Evolutionary conservation across 2,113 vertebrate genomes (phyloP).

Genomic region (Aspidoscelis tigris): DNA sequence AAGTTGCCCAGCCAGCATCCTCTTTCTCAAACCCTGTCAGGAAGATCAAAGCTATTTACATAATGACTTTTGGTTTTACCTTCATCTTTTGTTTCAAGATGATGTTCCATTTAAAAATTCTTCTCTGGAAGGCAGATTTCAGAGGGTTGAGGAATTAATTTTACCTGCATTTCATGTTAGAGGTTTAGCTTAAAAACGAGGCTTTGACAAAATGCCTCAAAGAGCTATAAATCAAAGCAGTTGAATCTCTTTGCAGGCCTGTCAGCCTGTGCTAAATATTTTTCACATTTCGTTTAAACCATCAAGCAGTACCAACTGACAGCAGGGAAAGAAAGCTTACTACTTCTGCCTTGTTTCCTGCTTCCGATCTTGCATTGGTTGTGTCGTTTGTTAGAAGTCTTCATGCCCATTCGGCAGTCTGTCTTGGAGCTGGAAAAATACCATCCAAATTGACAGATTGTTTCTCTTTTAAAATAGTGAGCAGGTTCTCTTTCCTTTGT

Average conservation of each 20-base stretch:
- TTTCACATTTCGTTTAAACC: slow-evolving; percentile 55
- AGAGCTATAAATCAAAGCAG: slow-evolving; percentile 28
- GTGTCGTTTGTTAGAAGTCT: not conserved
- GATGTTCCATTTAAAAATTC: slow-evolving; percentile 7
- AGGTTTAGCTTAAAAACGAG: slow-evolving; percentile 48
- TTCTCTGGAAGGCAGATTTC: slow-evolving; percentile 23
- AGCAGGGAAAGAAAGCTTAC: slow-evolving; percentile 30
- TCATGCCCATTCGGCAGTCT: not conserved
- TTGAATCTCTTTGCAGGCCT: slow-evolving; percentile 17
- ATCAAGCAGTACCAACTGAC: slow-evolving; percentile 52
- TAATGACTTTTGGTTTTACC: not conserved
- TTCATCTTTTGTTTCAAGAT: slow-evolving; percentile 25
- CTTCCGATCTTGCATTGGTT: slow-evolving; percentile 21
- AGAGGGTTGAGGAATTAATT: slow-evolving; percentile 23
- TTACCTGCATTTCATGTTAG: slow-evolving; percentile 23
- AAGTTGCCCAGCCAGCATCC: not conserved
- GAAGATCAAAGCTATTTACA: not conserved
- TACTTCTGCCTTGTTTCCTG: slow-evolving; percentile 26
- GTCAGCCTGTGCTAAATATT: slow-evolving; percentile 63
- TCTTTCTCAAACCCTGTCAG: not conserved
- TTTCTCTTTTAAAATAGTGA: not conserved
- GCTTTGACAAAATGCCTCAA: slow-evolving; percentile 53
- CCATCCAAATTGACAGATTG: not conserved
- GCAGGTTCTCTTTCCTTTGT: no score
- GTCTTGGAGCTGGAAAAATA: not conserved